phyloP scores from a whole-genome alignment of 2,113 vertebrate species.

The Gallinago jamesoni region DNA sequence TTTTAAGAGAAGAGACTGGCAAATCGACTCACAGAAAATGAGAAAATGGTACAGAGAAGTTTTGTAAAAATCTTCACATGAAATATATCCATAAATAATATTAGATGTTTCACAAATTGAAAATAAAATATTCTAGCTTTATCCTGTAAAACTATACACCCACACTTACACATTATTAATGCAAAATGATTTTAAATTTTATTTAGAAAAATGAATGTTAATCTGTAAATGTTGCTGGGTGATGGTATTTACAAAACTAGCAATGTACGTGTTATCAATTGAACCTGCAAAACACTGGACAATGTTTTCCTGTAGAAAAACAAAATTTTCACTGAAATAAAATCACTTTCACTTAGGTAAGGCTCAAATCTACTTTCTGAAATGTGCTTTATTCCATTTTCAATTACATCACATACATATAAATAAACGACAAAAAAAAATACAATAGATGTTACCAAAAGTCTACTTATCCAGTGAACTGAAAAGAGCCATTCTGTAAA shows the following conservation, averaged over 20 bases:
- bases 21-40: neutral
- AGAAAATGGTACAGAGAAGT: neutral
- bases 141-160: neutral
- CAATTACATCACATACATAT: neutral
- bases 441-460: slow-evolving; percentile 43
- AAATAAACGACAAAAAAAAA: neutral
- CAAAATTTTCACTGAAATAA: neutral
- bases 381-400: slow-evolving; percentile 32
- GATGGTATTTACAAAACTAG: neutral
- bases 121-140: neutral
- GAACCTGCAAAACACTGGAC: neutral
- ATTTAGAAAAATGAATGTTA: neutral
- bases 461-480: slow-evolving; percentile 32
- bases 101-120: neutral
- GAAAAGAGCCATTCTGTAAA: slow-evolving; percentile 44
- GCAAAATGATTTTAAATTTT: neutral
- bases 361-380: slow-evolving; percentile 6
- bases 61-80: neutral
- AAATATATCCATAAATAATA: neutral
- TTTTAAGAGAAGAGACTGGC: neutral
- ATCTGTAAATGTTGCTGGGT: neutral
- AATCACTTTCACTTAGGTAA: neutral
- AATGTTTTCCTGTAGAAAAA: neutral
- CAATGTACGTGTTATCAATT: neutral
- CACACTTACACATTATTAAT: neutral